Conservation (phyloP, 2,113 vertebrate genomes). For the Paradisaea rubra region DNA sequence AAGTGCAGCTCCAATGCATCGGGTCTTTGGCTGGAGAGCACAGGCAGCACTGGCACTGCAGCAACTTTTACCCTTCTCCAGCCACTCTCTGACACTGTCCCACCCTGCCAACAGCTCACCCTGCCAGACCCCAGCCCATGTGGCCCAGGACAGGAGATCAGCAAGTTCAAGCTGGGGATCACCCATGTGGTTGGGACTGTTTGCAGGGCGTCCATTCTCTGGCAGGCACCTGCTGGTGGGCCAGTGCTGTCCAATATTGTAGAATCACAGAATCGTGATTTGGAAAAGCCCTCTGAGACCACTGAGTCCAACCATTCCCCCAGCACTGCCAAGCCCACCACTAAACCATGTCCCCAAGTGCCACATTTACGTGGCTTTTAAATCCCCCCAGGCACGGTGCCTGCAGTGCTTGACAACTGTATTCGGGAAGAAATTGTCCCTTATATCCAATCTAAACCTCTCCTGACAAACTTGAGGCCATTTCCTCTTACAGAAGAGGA, state of each 20-base stretch:
- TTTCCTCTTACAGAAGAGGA: neutral
- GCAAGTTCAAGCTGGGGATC: neutral
- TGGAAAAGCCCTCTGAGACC: neutral
- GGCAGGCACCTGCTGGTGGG: neutral
- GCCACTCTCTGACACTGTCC: neutral
- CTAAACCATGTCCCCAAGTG: neutral
- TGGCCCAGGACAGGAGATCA: neutral
- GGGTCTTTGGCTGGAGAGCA: neutral
- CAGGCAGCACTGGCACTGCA: neutral
- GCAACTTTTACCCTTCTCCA: neutral
- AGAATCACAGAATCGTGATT: neutral
- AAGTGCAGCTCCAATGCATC: accelerated
- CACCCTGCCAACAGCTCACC: neutral
- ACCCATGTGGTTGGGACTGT: neutral
- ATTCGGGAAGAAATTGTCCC: neutral
- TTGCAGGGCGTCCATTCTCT: accelerated
- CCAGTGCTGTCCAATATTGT: neutral
- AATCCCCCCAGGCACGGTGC: neutral
- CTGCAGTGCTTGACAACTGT: neutral
- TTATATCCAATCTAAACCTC: neutral
- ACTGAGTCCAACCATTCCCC: neutral
- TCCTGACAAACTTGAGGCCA: neutral
- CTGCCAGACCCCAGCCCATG: neutral
- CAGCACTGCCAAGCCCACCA: neutral
- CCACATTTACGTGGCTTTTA: neutral